A percentile compares a stretch with the other conserved stretches of the same genome.
Evolutionary conservation across 2,797 vertebrate species (phyloP).

Genomic region (Eospalax fontanierii): DNA sequence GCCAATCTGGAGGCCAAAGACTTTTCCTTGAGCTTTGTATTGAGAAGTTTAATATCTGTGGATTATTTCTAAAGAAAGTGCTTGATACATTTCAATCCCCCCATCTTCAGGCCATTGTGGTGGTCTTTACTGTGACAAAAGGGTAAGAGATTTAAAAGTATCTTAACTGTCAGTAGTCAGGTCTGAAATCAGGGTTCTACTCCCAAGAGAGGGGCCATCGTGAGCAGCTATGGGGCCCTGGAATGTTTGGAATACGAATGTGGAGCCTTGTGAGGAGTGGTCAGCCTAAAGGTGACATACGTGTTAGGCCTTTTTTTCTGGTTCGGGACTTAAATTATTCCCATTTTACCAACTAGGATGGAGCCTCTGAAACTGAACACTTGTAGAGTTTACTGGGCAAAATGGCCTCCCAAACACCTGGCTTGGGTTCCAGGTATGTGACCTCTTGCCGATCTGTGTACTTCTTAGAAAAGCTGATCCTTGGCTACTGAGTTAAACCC

Average conservation of each 20-base stretch:
- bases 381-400: neutral
- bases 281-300: neutral
- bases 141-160: neutral
- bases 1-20: neutral
- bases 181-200: neutral
- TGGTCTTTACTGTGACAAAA: neutral
- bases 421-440: neutral
- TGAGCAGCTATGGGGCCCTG: neutral
- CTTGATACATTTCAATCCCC: neutral
- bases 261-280: neutral
- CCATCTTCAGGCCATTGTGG: neutral
- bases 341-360: neutral
- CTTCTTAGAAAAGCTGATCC: constrained; percentile 35
- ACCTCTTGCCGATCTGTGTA: neutral
- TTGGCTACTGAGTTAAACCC: constrained; percentile 3
- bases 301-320: neutral
- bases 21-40: neutral
- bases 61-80: constrained; percentile 57
- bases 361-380: neutral
- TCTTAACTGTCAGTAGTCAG: neutral
- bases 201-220: neutral
- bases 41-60: constrained; percentile 5
- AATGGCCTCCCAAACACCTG: neutral
- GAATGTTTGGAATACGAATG: neutral
- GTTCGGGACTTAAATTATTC: neutral